Percentiles rank a stretch among this genome's conserved stretches.
phyloP scores from a whole-genome alignment of 2,888 invertebrate genomes.

The Monopis laevigella region DNA sequence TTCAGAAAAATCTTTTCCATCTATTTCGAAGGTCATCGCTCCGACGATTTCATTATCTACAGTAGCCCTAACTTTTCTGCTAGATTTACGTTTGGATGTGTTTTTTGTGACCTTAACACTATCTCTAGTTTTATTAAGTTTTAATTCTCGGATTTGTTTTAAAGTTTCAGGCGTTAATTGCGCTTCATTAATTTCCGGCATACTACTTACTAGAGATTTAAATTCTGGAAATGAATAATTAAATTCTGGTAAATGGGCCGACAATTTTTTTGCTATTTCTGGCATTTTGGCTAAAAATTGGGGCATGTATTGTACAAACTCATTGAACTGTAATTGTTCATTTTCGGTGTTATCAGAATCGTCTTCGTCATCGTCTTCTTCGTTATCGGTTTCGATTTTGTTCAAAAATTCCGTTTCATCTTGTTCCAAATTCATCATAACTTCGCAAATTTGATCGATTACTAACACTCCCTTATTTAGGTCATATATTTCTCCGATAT shows the following conservation, averaged over 20 bases:
- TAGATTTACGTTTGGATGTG: constrained; percentile 50
- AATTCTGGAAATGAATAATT: constrained; percentile 46
- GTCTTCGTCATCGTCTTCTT: constrained; percentile 32
- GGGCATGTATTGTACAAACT: constrained; percentile 53
- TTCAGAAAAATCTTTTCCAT: constrained; percentile 19
- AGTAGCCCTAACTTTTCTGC: constrained; percentile 38
- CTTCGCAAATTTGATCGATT: constrained; percentile 50
- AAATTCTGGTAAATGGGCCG: no score
- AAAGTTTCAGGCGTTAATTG: constrained; percentile 56
- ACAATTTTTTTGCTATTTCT: constrained; percentile 44
- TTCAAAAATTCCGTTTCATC: constrained; percentile 46
- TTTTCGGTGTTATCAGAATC: constrained; percentile 28
- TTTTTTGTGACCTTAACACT: constrained; percentile 54
- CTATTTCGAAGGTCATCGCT: constrained; percentile 45
- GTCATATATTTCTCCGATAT: no score
- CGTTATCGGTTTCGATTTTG: constrained; percentile 39
- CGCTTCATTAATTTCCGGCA: constrained; percentile 44
- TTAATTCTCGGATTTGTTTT: constrained; percentile 55
- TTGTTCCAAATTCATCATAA: constrained; percentile 51
- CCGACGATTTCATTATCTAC: constrained; percentile 33
- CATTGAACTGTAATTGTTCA: constrained; percentile 28
- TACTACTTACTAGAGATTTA: constrained; percentile 45
- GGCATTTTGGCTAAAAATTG: constrained; percentile 57
- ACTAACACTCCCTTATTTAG: constrained; percentile 36
- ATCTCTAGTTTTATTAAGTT: constrained; percentile 45